Evolutionary conservation across 2,113 vertebrate species (phyloP).

Genomic region (Orycteropus afer): DNA sequence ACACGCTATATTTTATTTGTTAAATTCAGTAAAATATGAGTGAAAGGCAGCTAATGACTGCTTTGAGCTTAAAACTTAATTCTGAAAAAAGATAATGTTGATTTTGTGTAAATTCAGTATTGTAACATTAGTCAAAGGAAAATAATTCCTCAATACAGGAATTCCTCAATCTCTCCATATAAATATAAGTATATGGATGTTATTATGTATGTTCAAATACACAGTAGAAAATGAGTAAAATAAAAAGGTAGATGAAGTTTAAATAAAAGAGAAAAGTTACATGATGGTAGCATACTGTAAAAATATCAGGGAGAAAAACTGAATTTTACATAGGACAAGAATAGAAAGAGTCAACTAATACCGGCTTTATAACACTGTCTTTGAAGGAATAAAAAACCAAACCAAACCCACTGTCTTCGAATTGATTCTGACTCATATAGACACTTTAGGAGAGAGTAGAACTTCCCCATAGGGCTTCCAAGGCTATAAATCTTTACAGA

Average conservation of each 20-base stretch:
- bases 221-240: conserved; percentile 6
- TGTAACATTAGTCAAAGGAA: conserved; percentile 6
- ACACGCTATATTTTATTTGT: not conserved
- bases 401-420: no score
- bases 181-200: conserved; percentile 4
- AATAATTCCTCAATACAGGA: not conserved
- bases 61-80: conserved; percentile 34
- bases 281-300: not conserved
- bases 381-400: conserved; percentile 15
- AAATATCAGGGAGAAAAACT: not conserved
- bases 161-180: not conserved
- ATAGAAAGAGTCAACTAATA: not conserved
- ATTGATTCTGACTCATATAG: no score
- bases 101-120: conserved; percentile 33
- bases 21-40: conserved; percentile 27
- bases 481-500: no score
- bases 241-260: not conserved
- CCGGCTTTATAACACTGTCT: not conserved
- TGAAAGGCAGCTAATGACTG: not conserved
- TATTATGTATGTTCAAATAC: not conserved
- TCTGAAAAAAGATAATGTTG: not conserved
- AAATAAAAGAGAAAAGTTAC: not conserved
- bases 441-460: no score
- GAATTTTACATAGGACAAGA: conserved; percentile 24
- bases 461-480: no score